Evolutionary conservation across 2,888 invertebrate genomes (phyloP).

Genomic region (Uloborus plumipes): DNA sequence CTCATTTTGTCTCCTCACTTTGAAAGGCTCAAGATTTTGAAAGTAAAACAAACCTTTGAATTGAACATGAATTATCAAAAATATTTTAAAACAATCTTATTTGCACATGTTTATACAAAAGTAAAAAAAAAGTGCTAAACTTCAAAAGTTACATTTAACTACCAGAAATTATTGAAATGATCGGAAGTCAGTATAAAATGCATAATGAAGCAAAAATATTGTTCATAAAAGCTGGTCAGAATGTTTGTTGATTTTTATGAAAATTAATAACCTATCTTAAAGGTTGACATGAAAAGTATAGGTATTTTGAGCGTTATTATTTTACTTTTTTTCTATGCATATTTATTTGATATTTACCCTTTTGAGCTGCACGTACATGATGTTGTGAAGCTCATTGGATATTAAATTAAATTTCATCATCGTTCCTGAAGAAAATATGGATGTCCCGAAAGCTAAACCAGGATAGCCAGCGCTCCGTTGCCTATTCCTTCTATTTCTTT

Average conservation of each 20-base stretch:
- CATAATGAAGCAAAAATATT: too few relatives aligned
- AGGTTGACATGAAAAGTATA: not conserved
- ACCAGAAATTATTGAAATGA: too few relatives aligned
- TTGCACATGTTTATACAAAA: too few relatives aligned
- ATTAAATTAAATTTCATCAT: slow-evolving; percentile 98
- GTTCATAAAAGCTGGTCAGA: not conserved
- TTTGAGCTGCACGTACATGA: slow-evolving; percentile 95
- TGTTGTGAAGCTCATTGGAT: slow-evolving; percentile 96
- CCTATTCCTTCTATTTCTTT: slow-evolving; percentile 65
- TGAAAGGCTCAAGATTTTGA: too few relatives aligned
- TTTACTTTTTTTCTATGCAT: too few relatives aligned
- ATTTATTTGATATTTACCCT: slow-evolving; percentile 78
- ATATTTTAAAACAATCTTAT: not conserved
- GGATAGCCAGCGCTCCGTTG: slow-evolving; percentile 67
- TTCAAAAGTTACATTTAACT: too few relatives aligned
- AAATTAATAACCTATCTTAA: not conserved
- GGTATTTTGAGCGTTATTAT: too few relatives aligned
- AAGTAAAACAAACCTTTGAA: not conserved
- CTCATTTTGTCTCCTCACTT: too few relatives aligned
- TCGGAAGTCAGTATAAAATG: too few relatives aligned
- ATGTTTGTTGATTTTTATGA: not conserved
- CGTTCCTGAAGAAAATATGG: slow-evolving; percentile 94
- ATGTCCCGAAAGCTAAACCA: slow-evolving; percentile 74
- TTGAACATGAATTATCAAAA: not conserved
- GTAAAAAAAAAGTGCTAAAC: too few relatives aligned